Base-by-base conservation (phyloP, 2,113 vertebrate species). In the Ancistrus triradiatus region DNA sequence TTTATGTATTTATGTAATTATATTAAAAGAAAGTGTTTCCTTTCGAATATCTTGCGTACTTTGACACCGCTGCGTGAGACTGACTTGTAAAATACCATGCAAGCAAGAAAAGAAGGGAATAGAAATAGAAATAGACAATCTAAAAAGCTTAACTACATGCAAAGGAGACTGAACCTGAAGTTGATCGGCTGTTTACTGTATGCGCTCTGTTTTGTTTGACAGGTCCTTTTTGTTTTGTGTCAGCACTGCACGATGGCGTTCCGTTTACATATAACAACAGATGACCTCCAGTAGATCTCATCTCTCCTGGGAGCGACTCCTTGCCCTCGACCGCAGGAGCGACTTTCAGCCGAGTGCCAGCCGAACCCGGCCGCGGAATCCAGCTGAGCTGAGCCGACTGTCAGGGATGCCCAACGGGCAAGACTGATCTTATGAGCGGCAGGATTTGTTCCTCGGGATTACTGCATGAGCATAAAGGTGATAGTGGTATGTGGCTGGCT, bases 221-320 rank as follows among this genome's bases (percentile, higher is more conserved):
- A 33, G 38, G 53, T 62, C 52, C 60, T 43, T 37, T 24, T 63
- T 70, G 68, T 77, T 68, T 73, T 68, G 44, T 73, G 63, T 63
- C 68, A 65, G 68, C 64, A 66, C 25, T 52, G 57, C 60, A 66
- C 44, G 57, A 59, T 63, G 53, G 69, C 59, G 28, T 73, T 60
- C 57, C 27, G 70, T 78, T 78, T 78, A 75, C 76, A 78, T 57
- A 75, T 56, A 75, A 78, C 70, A 78, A 37, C 63, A 65, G 61
- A 75, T 73, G 56, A 78, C 63, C 70, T 70, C 59, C 44, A 51
- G 37, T 33, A 68, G 61, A 68, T 72, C 47, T 63, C 19, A 61
- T 70, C 50, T 59, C n/a, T 13, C 42, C 15, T 53, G 25, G 27
- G 14, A 59, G 25, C 46, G 19, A 21, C 42, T 59, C 55, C 49